Base-by-base conservation (phyloP, 2,888 invertebrate genomes). In the Diaperis boleti region DNA sequence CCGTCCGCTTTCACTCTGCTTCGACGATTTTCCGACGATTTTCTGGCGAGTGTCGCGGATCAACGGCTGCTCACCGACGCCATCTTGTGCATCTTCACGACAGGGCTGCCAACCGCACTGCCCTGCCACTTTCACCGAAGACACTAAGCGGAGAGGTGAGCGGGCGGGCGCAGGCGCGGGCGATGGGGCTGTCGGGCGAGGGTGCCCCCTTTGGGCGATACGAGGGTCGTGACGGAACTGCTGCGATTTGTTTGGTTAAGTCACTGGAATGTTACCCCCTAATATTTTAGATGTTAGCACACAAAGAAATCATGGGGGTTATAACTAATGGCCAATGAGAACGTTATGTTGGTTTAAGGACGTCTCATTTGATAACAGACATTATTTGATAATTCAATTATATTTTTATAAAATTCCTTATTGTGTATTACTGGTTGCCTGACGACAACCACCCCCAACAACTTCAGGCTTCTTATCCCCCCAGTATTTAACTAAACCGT, bases 61-160 rank as follows among this genome's bases (percentile, higher is more conserved):
- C 74, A 74, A 69, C 73, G 74, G 69, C 70, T 73, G 69, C 75
- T 71, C 67, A 66, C 67, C 74, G 75, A 73, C 78, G 79, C 79
- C 79, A 80, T 80, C 72, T 80, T 80, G 76, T 71, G 62, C 72
- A 68, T 71, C 71, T 67, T 62, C 14, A 45, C 57, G 17, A 60
- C 74, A 69, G 66, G 65, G 60, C 60, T 65, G 68, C 66, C 69
- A 70, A 68, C 69, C n/a, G 18, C 11, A 57, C 15, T 10, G 39
- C 13, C 50, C 15, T 10, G 39, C 13, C 50, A 62, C 65, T 66
- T 65, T 62, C 66, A 66, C 64, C 39, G 62, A 65, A 67, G 14
- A 17, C 62, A 59, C 65, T 13, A 66, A n/a, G 13, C 18, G 7
- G 26, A 31, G 37, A 35, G 10, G 18, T 17, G 42, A 52, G 11